Percentiles rank a stretch among this genome's conserved stretches.
phyloP scores from a whole-genome alignment of 2,888 invertebrate species.

The Myopa testacea region DNA sequence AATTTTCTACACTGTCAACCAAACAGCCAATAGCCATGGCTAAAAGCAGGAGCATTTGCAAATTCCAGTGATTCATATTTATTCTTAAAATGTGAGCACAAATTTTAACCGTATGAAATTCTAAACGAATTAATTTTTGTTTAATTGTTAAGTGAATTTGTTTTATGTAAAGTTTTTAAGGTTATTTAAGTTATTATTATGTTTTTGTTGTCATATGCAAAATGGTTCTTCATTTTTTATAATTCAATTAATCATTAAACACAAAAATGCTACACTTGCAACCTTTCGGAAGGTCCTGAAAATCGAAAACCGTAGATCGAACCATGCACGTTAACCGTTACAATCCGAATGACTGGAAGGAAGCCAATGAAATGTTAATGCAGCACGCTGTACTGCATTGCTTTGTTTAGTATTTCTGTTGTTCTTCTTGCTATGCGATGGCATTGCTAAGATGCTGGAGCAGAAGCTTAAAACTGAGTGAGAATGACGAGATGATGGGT shows the following conservation, averaged over 20 bases:
- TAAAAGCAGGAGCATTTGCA: conserved; percentile 43
- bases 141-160: conserved; percentile 10
- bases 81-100: conserved; percentile 1
- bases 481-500: no score
- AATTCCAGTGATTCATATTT: conserved; percentile 38
- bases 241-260: background rate
- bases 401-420: no score
- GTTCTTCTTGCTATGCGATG: background rate
- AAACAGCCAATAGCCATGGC: conserved; percentile 33
- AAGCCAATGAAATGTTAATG: no score
- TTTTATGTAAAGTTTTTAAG: conserved; percentile 5
- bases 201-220: no score
- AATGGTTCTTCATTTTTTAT: no score
- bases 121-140: conserved; percentile 7
- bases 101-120: no score
- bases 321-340: conserved; percentile 54
- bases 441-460: background rate
- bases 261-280: conserved; percentile 43
- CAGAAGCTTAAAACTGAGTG: background rate
- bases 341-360: conserved; percentile 54
- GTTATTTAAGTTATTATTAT: no score
- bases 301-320: conserved; percentile 33
- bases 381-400: no score
- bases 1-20: conserved; percentile 45
- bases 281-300: background rate